Percentiles rank a stretch among this genome's conserved stretches.
These are phyloP conservation scores for Olivierus martensii DNA, from an alignment of 1,140 invertebrate genomes.

Conservation along the genomic window DNA sequence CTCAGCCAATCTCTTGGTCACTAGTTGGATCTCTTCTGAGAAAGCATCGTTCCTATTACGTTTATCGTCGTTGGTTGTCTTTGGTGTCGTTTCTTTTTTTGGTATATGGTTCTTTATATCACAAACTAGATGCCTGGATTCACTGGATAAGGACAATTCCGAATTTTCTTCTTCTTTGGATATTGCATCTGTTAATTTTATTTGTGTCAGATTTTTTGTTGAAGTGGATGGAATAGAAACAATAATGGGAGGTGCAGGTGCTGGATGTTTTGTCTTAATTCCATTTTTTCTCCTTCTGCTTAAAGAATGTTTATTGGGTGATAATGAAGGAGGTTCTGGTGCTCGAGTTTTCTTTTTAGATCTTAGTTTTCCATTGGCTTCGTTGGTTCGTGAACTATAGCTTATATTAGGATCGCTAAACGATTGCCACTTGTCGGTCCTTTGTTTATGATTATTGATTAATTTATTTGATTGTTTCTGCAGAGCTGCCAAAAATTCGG, in stretches of 20 bases:
- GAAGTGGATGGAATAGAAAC: too few species aligned
- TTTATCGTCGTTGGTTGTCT: neutral
- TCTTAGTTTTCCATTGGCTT: conserved; percentile 6
- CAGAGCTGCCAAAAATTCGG: conserved; percentile 4
- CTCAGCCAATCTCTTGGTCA: conserved; percentile 7
- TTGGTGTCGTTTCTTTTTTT: neutral
- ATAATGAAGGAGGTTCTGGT: conserved; percentile 6
- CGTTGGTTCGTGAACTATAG: too few species aligned
- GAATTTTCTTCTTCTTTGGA: neutral
- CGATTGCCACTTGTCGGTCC: too few species aligned
- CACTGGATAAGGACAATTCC: too few species aligned
- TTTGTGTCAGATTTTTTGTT: too few species aligned
- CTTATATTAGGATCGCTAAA: too few species aligned
- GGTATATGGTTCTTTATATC: neutral
- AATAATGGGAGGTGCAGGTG: conserved; percentile 3
- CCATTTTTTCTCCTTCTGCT: too few species aligned
- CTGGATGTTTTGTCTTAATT: neutral
- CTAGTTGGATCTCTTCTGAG: conserved; percentile 11
- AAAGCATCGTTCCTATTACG: conserved; percentile 1
- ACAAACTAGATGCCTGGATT: neutral
- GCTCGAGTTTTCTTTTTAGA: conserved; percentile 11
- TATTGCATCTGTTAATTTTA: too few species aligned
- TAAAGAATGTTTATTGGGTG: too few species aligned
- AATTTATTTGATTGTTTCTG: neutral
- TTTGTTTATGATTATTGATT: too few species aligned